Conservation (phyloP, 2,888 invertebrate species). For the Blastobasis lacticolella region DNA sequence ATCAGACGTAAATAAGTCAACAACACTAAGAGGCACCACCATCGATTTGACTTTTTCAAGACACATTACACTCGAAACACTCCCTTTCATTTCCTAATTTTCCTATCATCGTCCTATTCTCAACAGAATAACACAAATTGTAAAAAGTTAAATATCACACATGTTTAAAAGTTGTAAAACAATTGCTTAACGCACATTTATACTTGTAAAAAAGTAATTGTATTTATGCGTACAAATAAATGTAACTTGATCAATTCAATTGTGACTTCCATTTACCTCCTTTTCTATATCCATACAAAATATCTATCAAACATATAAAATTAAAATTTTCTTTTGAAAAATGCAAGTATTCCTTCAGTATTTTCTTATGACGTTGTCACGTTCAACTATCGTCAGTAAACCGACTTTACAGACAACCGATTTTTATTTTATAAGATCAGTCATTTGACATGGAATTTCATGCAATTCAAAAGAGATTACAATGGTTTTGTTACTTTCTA, state of each 20-base stretch:
- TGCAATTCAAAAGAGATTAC: no score
- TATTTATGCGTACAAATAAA: background rate
- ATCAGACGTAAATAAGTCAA: slow-evolving; percentile 13
- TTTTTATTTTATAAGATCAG: no score
- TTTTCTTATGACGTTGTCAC: background rate
- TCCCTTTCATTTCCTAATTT: slow-evolving; percentile 23
- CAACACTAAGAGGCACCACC: slow-evolving; percentile 17
- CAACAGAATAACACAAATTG: slow-evolving; percentile 4
- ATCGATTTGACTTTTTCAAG: slow-evolving; percentile 22
- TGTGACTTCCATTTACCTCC: background rate
- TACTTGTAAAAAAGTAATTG: background rate
- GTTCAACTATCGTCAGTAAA: no score
- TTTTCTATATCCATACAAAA: background rate
- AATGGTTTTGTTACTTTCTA: no score
- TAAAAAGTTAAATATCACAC: background rate
- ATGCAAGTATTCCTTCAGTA: background rate
- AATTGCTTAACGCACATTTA: background rate
- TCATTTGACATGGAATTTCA: no score
- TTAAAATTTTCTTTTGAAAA: background rate
- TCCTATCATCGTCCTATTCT: slow-evolving; percentile 26
- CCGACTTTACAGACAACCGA: no score
- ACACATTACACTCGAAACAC: slow-evolving; percentile 22
- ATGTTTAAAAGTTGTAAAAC: slow-evolving; percentile 1
- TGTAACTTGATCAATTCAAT: background rate
- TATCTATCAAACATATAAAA: background rate